Evolutionary conservation across 1,140 invertebrate species (phyloP), one percentile per base, ranked within the genome.

Genomic region (Pristionchus pacificus): DNA sequence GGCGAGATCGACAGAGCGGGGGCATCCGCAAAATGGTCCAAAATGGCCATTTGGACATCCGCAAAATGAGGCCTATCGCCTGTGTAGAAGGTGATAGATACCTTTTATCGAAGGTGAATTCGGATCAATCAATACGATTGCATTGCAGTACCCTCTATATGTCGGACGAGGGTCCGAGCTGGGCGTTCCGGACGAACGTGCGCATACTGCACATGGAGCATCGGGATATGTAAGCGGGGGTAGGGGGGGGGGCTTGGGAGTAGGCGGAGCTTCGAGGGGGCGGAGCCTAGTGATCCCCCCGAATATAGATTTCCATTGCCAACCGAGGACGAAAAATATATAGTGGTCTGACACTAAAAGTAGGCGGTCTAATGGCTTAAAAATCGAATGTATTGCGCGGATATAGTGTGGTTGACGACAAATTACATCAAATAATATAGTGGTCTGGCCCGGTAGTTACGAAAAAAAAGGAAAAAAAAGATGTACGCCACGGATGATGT

Each of bases 81-180:
- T 28, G 19, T n/a, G n/a, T n/a, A n/a, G n/a, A n/a, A n/a, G n/a
- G n/a, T n/a, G n/a, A n/a, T n/a, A n/a, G n/a, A n/a, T n/a, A n/a
- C n/a, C n/a, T n/a, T n/a, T n/a, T n/a, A n/a, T n/a, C n/a, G n/a
- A n/a, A n/a, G n/a, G n/a, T n/a, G n/a, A n/a, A n/a, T n/a, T n/a
- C n/a, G n/a, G n/a, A n/a, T n/a, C n/a, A n/a, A n/a, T n/a, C n/a
- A n/a, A n/a, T n/a, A n/a, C n/a, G n/a, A n/a, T n/a, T n/a, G n/a
- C n/a, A 59, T 28, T 77, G 69, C 25, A 78, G 77, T 64, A 74
- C 77, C 28, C 71, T 81, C 3, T 80, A 80, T 58, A 74, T 72
- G 27, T 76, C 67, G 2, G 78, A 80, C 64, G 75, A 78, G 25
- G 38, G 69, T 32, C 71, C 75, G 2, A 81, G 76, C 62, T 80